Percentiles rank a stretch among this genome's conserved stretches.
Evolutionary conservation across 1,140 invertebrate genomes (phyloP).

Genomic region (Sitobion miscanthi): DNA sequence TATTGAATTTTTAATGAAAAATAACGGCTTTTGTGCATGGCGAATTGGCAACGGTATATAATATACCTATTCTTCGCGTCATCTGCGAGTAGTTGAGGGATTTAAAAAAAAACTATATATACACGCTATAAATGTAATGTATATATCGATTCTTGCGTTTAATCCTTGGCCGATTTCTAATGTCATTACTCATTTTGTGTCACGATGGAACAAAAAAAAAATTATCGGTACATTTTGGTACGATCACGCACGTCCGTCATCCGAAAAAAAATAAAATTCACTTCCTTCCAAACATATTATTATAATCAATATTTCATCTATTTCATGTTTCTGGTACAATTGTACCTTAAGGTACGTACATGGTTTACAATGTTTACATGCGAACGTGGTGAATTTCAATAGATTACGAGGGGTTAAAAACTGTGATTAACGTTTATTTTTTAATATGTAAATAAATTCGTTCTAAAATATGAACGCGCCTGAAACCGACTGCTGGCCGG

Average conservation of each 20-base stretch:
- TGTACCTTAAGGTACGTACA: no score
- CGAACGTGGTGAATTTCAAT: neutral
- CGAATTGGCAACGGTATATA: slow-evolving; percentile 22
- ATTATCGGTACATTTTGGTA: neutral
- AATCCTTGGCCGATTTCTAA: neutral
- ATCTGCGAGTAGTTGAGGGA: neutral
- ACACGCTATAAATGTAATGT: neutral
- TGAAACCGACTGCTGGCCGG: slow-evolving; percentile 8
- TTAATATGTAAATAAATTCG: slow-evolving; percentile 1
- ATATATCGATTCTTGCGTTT: neutral
- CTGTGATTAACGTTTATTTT: slow-evolving; percentile 29
- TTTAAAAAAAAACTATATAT: neutral
- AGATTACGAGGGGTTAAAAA: neutral
- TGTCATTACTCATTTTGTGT: slow-evolving; percentile 8
- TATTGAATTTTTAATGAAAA: slow-evolving; percentile 52
- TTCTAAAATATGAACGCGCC: neutral
- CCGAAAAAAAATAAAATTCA: neutral
- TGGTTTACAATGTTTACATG: neutral
- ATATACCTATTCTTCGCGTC: neutral
- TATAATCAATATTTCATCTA: neutral
- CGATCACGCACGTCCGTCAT: neutral
- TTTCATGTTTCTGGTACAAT: no score
- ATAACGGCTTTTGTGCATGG: slow-evolving; percentile 31
- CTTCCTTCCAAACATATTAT: neutral
- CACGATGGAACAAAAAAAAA: neutral